Conservation (phyloP, 2,113 vertebrate genomes). For the Carettochelys insculpta region DNA sequence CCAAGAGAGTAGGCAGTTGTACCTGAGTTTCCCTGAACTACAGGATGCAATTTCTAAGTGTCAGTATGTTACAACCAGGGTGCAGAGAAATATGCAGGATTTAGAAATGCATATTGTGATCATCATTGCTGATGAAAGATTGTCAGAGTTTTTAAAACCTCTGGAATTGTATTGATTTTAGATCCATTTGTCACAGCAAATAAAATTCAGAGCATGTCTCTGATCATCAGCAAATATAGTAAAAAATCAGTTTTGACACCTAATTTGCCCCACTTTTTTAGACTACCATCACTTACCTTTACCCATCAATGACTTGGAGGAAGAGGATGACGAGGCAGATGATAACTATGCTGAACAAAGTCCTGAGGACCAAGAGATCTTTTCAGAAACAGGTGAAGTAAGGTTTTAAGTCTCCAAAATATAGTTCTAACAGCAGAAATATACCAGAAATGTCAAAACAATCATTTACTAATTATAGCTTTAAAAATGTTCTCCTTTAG, state of each 20-base stretch:
- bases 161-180: background rate
- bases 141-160: background rate
- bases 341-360: background rate
- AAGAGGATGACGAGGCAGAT: background rate
- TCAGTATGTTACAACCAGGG: background rate
- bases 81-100: background rate
- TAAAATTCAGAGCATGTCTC: background rate
- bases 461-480: background rate
- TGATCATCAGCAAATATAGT: background rate
- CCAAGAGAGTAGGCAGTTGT: background rate
- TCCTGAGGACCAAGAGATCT: background rate
- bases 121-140: background rate
- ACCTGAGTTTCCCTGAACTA: background rate
- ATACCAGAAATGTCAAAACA: background rate
- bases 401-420: background rate
- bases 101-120: background rate
- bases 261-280: background rate
- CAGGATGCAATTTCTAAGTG: background rate
- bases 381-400: background rate
- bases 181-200: background rate
- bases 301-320: background rate
- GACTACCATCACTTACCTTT: background rate
- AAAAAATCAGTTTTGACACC: background rate
- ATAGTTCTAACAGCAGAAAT: background rate
- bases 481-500: background rate